Conservation (phyloP, 2,888 invertebrate species). For the Eremobia ochroleuca region DNA sequence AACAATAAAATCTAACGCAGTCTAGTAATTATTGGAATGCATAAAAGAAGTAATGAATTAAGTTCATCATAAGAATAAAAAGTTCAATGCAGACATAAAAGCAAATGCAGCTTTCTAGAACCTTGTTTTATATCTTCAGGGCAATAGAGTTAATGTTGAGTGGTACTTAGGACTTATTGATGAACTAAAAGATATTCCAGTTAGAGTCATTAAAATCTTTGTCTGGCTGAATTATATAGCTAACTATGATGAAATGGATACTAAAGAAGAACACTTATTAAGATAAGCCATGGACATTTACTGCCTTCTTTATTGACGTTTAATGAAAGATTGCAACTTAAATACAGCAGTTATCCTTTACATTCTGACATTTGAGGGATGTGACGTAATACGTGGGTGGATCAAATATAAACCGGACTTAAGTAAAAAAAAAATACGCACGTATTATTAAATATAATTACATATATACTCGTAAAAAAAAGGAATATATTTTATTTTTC, state of each 20-base stretch:
- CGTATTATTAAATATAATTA: too few species aligned
- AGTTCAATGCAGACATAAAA: slow-evolving; percentile 62
- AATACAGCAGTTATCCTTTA: background rate
- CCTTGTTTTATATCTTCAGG: slow-evolving; percentile 58
- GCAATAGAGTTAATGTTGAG: slow-evolving; percentile 62
- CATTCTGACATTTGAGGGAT: background rate
- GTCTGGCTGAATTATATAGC: slow-evolving; percentile 35
- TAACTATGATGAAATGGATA: slow-evolving; percentile 25
- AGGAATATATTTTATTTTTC: too few species aligned
- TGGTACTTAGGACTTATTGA: slow-evolving; percentile 51
- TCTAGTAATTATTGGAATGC: slow-evolving; percentile 60
- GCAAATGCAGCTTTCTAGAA: slow-evolving; percentile 64
- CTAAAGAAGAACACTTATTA: slow-evolving; percentile 19
- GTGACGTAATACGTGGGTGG: background rate
- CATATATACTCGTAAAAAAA: too few species aligned
- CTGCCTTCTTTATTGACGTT: slow-evolving; percentile 4
- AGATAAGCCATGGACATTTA: slow-evolving; percentile 6
- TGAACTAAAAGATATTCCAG: slow-evolving; percentile 46
- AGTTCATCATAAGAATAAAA: slow-evolving; percentile 57
- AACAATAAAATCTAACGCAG: slow-evolving; percentile 53
- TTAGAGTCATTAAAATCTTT: slow-evolving; percentile 47
- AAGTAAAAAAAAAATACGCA: too few species aligned
- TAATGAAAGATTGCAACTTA: slow-evolving; percentile 7
- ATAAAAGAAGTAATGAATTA: slow-evolving; percentile 60
- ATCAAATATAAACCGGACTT: too few species aligned